Conservation (phyloP, 2,113 vertebrate genomes). For the Semnornis frantzii region DNA sequence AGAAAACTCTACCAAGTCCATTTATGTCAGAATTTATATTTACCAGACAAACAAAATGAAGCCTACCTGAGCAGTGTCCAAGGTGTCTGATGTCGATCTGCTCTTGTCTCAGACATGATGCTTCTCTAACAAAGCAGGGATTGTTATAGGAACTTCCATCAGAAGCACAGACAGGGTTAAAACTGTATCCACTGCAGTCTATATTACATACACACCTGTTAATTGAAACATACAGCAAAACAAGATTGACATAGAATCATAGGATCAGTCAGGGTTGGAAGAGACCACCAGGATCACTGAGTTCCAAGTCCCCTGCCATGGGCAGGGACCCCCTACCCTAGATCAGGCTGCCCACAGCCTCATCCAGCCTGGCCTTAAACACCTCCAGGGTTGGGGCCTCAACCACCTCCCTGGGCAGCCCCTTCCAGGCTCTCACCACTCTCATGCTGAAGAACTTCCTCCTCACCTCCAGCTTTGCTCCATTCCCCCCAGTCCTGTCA, state of each 20-base stretch:
- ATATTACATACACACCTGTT: constrained; percentile 96
- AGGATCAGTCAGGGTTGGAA: too few species aligned
- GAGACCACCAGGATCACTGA: too few species aligned
- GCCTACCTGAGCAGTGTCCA: constrained; percentile 89
- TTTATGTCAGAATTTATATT: neutral
- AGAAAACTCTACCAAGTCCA: neutral
- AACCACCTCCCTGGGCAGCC: too few species aligned
- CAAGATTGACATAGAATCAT: neutral
- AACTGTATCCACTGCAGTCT: constrained; percentile 96
- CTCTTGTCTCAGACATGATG: constrained; percentile 94
- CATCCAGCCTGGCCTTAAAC: too few species aligned
- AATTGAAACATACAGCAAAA: constrained; percentile 43
- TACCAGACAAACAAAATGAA: neutral
- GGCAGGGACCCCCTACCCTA: too few species aligned
- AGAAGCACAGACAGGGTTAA: constrained; percentile 93
- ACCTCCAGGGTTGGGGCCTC: too few species aligned
- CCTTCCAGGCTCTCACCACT: too few species aligned
- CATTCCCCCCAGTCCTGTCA: too few species aligned
- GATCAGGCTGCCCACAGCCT: too few species aligned
- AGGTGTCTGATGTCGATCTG: constrained; percentile 95
- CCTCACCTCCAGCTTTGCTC: too few species aligned
- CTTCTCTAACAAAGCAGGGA: constrained; percentile 93
- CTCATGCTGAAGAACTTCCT: too few species aligned
- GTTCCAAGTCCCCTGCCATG: too few species aligned
- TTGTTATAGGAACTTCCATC: constrained; percentile 96